Conservation (phyloP, 2,888 invertebrate species). For the Acrobasis repandana region DNA sequence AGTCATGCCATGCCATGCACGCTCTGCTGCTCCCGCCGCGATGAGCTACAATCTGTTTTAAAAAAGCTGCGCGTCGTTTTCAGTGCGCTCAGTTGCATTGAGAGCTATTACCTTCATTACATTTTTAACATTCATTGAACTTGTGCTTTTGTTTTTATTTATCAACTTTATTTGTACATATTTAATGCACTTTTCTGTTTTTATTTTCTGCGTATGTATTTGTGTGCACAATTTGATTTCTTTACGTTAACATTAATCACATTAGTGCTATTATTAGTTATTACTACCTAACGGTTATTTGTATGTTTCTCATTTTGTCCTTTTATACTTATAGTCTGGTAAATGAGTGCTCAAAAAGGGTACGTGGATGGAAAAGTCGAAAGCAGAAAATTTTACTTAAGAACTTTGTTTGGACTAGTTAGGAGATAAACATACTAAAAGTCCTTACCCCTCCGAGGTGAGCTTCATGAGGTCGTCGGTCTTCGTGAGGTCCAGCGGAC, state of each 20-base stretch:
- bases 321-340: no score
- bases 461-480: no score
- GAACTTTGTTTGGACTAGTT: no score
- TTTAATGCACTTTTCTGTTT: not conserved
- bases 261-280: no score
- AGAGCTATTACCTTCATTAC: conserved; percentile 8
- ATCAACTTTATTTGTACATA: not conserved
- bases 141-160: not conserved
- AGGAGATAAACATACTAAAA: no score
- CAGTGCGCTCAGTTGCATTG: conserved; percentile 5
- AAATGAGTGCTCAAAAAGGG: no score
- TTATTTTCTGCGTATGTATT: not conserved
- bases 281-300: not conserved
- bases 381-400: no score
- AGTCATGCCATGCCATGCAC: conserved; percentile 43
- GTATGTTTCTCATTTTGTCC: not conserved
- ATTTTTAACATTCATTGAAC: not conserved
- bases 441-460: no score
- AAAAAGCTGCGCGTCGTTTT: conserved; percentile 15
- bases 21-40: conserved; percentile 27
- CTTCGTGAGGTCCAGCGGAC: no score
- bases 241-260: no score
- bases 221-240: not conserved
- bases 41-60: conserved; percentile 17
- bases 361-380: no score